phyloP scores from a whole-genome alignment of 2,113 vertebrate genomes.

The Mesoclemmys tuberculata region DNA sequence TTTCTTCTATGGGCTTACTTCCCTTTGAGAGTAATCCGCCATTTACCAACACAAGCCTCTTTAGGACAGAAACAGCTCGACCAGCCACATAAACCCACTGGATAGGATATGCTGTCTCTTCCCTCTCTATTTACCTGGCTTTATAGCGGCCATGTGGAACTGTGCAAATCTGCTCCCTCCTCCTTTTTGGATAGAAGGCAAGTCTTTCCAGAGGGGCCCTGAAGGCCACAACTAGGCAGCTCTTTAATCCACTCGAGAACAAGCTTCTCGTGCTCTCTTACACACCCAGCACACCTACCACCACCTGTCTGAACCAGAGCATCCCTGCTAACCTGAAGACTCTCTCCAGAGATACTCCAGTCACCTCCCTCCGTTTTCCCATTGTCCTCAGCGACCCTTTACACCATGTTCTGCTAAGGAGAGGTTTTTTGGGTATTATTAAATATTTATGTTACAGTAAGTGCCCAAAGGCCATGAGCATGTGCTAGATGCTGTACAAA shows the following conservation, averaged over 20 bases:
- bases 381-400: background rate
- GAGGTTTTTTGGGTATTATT: conserved; percentile 3
- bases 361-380: background rate
- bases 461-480: background rate
- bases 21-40: conserved; percentile 63
- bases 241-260: background rate
- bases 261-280: background rate
- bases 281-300: conserved; percentile 3
- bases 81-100: conserved; percentile 55
- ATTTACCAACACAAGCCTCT: conserved; percentile 63
- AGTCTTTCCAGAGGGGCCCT: conserved; percentile 32
- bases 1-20: conserved; percentile 61
- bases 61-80: conserved; percentile 9
- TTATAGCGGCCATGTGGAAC: conserved; percentile 46
- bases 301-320: background rate
- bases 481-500: conserved; percentile 30
- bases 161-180: conserved; percentile 45
- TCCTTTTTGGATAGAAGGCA: conserved; percentile 12
- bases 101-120: conserved; percentile 29
- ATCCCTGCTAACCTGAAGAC: background rate
- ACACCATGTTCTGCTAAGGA: conserved; percentile 30
- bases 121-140: conserved; percentile 64
- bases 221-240: conserved; percentile 21
- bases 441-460: background rate
- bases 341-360: background rate